Base-by-base conservation (phyloP, 2,888 invertebrate genomes). In the Steinernema carpocapsae region DNA sequence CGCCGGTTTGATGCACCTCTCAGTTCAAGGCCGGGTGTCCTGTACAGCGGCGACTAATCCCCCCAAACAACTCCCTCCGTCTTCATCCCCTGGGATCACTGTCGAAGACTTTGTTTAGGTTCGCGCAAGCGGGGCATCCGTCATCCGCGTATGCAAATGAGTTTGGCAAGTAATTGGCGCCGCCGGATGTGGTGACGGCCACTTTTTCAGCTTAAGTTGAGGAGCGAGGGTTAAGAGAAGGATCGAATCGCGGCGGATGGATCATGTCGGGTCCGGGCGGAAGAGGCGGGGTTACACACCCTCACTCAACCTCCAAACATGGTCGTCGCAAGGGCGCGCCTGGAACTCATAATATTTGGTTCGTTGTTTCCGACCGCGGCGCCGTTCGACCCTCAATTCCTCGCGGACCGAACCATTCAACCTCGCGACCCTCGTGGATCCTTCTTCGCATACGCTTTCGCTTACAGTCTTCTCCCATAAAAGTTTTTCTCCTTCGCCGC, bases 91-190 rank as follows among this genome's bases (percentile, higher is more conserved):
- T 37, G 37, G 37, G 37, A 37, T 37, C 37, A 37, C 37, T 10
- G 37, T 10, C 37, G 10, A 10, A 10, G 37, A 37, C 4, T 37
- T 37, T 10, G 37, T 37, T 37, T 37, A 37, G 37, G 37, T 37
- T 37, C 37, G 37, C 37, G 37, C 37, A 37, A 3, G 37, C 37
- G 37, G n/a, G 37, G 10, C 37, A 37, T 37, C 37, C 37, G 37
- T 37, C 37, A 37, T 37, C 64, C 29, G 64, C 64, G 24, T 64
- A 64, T 64, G 64, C 64, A 64, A 64, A 64, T 64, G 64, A 64
- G 64, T 26, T 29, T 12, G 17, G 64, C 17, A 32, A 17, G 29
- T 29, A 37, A 64, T 32, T 37, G 37, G 24, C 26, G 19, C 56
- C 10, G 22, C 22, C 56, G 19, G 22, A 12, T 56, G 24, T 37